phyloP scores from a whole-genome alignment of 2,113 vertebrate genomes.

The Amia ocellicauda region DNA sequence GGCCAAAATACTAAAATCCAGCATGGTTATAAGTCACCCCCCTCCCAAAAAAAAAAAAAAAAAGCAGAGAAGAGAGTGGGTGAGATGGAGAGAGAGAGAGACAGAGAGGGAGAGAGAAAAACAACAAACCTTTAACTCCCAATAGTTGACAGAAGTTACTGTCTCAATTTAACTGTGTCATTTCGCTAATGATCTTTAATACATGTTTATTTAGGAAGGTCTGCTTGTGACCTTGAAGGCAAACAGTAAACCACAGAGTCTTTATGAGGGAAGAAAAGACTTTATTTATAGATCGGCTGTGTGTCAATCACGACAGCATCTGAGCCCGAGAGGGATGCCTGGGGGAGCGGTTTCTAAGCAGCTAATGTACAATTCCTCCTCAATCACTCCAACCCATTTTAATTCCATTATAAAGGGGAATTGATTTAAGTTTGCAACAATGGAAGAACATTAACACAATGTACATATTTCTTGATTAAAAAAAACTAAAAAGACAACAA shows the following conservation, averaged over 20 bases:
- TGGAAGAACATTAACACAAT: neutral
- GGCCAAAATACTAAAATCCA: conserved; percentile 47
- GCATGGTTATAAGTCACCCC: neutral
- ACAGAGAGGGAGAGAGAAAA: neutral
- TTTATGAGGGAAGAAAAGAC: conserved; percentile 77
- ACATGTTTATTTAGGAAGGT: conserved; percentile 80
- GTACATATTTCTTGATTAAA: neutral
- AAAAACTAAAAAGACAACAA: conserved; percentile 9
- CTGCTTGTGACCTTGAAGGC: conserved; percentile 88
- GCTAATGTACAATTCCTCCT: conserved; percentile 61
- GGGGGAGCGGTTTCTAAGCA: conserved; percentile 53
- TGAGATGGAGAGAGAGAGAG: conserved; percentile 54
- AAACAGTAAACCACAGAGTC: conserved; percentile 74
- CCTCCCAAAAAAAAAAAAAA: conserved; percentile 9
- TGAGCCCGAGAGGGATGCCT: conserved; percentile 47
- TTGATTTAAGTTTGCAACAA: conserved; percentile 52
- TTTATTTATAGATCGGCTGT: conserved; percentile 92
- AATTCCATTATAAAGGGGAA: conserved; percentile 71
- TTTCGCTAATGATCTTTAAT: conserved; percentile 79
- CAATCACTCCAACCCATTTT: conserved; percentile 56
- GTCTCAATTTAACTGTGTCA: conserved; percentile 81
- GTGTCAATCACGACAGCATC: conserved; percentile 78
- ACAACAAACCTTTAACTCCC: conserved; percentile 21
- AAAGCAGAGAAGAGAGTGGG: neutral
- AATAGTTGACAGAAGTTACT: conserved; percentile 73